These are phyloP conservation scores for Micrastur ruficollis DNA, from an alignment of 2,797 vertebrate genomes.

Conservation along the genomic window DNA sequence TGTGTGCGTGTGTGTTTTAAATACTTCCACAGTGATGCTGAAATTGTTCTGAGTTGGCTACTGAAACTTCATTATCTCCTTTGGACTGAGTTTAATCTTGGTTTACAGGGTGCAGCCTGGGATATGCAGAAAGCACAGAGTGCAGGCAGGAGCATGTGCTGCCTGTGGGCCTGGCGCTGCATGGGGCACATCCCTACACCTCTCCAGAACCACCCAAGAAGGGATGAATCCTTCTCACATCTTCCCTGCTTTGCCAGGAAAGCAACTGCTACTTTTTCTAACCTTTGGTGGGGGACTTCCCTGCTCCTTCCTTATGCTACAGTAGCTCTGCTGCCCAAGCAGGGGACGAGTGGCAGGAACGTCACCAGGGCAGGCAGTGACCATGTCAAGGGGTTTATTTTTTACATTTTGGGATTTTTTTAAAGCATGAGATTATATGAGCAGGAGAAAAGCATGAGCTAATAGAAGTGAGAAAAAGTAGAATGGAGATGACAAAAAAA, in stretches of 20 bases:
- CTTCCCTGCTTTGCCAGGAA: not conserved
- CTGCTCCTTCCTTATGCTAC: not conserved
- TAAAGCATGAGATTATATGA: not conserved
- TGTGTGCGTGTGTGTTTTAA: not conserved
- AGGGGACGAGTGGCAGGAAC: not conserved
- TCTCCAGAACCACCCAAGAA: not conserved
- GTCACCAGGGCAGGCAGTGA: not conserved
- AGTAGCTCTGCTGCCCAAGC: not conserved
- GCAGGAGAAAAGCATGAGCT: not conserved
- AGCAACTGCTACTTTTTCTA: not conserved
- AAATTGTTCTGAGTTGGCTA: not conserved
- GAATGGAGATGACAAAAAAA: not conserved
- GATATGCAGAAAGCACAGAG: not conserved
- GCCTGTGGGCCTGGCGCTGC: not conserved
- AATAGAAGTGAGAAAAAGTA: not conserved
- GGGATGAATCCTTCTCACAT: not conserved
- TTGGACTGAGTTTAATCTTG: not conserved
- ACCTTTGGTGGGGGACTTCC: not conserved
- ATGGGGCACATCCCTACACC: fast-evolving
- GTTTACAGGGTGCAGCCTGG: not conserved
- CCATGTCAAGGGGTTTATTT: not conserved
- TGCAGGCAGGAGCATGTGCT: not conserved
- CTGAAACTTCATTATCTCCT: not conserved
- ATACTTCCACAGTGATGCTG: not conserved
- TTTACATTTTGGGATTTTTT: not conserved